Percentiles rank a stretch among this genome's conserved stretches.
Evolutionary conservation across 1,140 invertebrate species (phyloP).

Genomic region (Zaprionus kolodkinae): DNA sequence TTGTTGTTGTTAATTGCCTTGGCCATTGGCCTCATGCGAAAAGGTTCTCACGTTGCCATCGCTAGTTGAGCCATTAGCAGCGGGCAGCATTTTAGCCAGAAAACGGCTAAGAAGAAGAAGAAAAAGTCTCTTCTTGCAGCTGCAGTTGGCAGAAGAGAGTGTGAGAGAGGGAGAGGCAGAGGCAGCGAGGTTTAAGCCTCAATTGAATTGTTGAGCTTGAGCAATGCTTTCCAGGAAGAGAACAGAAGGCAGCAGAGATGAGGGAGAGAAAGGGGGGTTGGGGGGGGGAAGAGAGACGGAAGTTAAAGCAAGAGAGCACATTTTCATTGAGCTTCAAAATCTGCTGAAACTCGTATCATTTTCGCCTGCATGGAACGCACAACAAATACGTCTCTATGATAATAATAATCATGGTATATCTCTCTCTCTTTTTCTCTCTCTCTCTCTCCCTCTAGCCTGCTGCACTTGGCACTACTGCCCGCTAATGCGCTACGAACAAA

Average conservation of each 20-base stretch:
- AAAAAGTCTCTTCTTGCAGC: slow-evolving; percentile 12
- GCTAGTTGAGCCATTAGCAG: slow-evolving; percentile 53
- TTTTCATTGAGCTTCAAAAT: too few species aligned
- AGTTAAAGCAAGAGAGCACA: not conserved
- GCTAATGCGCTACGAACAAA: slow-evolving; percentile 32
- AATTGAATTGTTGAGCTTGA: slow-evolving; percentile 37
- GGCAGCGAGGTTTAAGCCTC: not conserved
- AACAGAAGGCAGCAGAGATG: not conserved
- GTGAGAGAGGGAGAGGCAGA: not conserved
- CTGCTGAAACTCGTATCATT: too few species aligned
- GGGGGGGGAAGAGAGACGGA: not conserved
- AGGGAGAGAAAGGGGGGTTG: not conserved
- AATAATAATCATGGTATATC: slow-evolving; percentile 17
- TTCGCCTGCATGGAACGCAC: too few species aligned
- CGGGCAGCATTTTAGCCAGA: slow-evolving; percentile 40
- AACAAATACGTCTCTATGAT: slow-evolving; percentile 14
- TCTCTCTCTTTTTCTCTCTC: not conserved
- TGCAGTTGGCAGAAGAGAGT: slow-evolving; percentile 6
- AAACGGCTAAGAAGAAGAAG: slow-evolving; percentile 1
- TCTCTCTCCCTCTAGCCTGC: not conserved
- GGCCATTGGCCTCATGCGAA: slow-evolving; percentile 42
- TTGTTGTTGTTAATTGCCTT: slow-evolving; percentile 61
- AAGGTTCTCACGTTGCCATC: slow-evolving; percentile 67
- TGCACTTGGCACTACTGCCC: slow-evolving; percentile 72
- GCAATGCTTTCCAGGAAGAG: slow-evolving; percentile 40